Evolutionary conservation across 2,113 vertebrate species (phyloP), one percentile per base, ranked within the genome.

Genomic region (Psilopogon haemacephalus): DNA sequence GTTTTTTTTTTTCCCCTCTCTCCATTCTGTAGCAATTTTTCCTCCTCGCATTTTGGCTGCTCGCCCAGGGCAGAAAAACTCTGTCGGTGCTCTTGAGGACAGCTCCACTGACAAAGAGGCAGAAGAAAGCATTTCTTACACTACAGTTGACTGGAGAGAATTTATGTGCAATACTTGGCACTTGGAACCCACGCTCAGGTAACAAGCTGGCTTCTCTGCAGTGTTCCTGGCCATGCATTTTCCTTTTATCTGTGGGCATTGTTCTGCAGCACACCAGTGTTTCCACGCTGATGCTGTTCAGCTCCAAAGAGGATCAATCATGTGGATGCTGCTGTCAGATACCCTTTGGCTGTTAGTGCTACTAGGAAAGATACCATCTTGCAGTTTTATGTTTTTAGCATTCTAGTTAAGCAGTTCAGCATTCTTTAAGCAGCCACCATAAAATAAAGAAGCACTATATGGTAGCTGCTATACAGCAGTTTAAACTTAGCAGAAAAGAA

Each of bases 161-260:
- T 99, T 99, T 86, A 98, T 99, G 97, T 99, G 99, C 95, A 99
- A 99, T 97, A 99, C 99, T 10, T 99, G 99, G 99, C 99, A 99
- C 97, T 96, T 99, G 95, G 99, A 99, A 88, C 99, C 99, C 17
- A 99, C 99, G 1, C 98, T 99, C 79, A 98, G 99, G 99, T 99
- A 95, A 97, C 95, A 33, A 44, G 19, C 44, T 48, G 14, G 23
- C 48, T 38, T 9, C 20, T 10, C 74, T 88, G 59, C 48, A 23
- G 3, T 48, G 24, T 60, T 27, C 16, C 38, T n/a, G 23, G 37
- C 27, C 21, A 2, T 26, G 54, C 26, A 1, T 56, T 50, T 50
- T 30, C 54, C 8, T 55, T 75, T 80, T 27, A 8, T 32, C n/a
- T 64, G 30, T 46, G 16, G 23, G 42, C 12, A 5, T 37, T 55